Base-by-base conservation (phyloP, 2,888 invertebrate genomes). In the Acleris holmiana region DNA sequence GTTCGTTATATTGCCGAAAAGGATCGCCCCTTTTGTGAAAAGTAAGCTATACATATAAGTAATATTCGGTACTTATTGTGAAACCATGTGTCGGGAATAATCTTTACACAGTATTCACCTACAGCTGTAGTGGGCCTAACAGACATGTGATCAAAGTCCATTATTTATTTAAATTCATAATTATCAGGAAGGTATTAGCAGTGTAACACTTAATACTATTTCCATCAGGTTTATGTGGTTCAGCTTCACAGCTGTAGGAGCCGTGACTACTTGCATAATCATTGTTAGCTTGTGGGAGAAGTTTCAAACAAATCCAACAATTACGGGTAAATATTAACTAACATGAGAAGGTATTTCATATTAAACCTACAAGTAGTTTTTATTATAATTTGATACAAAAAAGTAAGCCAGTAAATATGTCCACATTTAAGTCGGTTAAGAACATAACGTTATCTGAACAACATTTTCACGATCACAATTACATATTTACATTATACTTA, bases 301-400 rank as follows among this genome's bases (percentile, higher is more conserved):
- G 82, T 97, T 97, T 82, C 96, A 96, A 90, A 96, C 96, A 0
- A 96, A 96, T 87, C 97, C 97, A 4, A 97, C 96, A 0, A 96
- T 97, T 60, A 97, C 96, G 35, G 96, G 96, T 87, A 74, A 75
- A 71, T 64, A 17, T 21, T 13, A 35, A 35, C 13, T 4, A 35
- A 4, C 35, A 35, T 35, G 0, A 35, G 35, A 13, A 8, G 29
- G 8, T 35, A 35, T 35, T 35, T 35, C 10, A 35, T 13, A 35
- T 13, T 35, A 35, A 13, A 25, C 25, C 25, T 25, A 35, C 35
- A 13, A 4, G 35, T 35, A 13, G 13, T 13, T 13, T 35, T 10
- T 4, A 4, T 13, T 13, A 35, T 35, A 13, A 4, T 13, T 13
- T 35, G 13, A 35, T 35, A 35, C 4, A 35, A 13, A 35, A 35